Conservation (phyloP, 2,797 vertebrate genomes). For the Amphiprion clarkii region DNA sequence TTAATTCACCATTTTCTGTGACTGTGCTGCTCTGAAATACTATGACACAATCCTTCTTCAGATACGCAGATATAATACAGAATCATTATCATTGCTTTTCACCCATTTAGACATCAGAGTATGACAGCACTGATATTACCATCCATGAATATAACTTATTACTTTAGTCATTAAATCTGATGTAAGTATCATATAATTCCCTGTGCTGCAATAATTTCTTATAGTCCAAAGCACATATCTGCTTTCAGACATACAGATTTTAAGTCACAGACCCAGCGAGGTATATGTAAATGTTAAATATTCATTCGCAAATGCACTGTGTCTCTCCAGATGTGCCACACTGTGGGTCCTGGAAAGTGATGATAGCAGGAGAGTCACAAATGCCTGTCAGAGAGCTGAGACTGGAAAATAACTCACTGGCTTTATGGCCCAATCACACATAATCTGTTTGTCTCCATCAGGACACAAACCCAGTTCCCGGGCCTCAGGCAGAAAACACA, state of each 20-base stretch:
- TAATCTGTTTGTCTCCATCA: conserved; percentile 51
- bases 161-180: neutral
- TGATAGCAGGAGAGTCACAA: conserved; percentile 3
- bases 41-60: neutral
- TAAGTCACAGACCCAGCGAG: conserved; percentile 2
- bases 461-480: conserved; percentile 31
- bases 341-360: conserved; percentile 22
- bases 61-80: neutral
- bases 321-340: conserved; percentile 18
- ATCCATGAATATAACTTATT: neutral
- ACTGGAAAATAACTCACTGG: conserved; percentile 20
- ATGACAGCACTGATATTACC: neutral
- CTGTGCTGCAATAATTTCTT: neutral
- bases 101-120: neutral
- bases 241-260: neutral
- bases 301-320: conserved; percentile 20
- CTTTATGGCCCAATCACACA: conserved; percentile 35
- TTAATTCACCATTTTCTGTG: neutral
- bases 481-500: conserved; percentile 36
- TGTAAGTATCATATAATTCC: neutral
- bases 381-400: conserved; percentile 17
- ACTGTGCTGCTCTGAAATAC: neutral
- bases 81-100: neutral
- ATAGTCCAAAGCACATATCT: neutral
- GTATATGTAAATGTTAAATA: conserved; percentile 44